Base-by-base conservation (phyloP, 2,888 invertebrate species). In the Cheilosia variabilis region DNA sequence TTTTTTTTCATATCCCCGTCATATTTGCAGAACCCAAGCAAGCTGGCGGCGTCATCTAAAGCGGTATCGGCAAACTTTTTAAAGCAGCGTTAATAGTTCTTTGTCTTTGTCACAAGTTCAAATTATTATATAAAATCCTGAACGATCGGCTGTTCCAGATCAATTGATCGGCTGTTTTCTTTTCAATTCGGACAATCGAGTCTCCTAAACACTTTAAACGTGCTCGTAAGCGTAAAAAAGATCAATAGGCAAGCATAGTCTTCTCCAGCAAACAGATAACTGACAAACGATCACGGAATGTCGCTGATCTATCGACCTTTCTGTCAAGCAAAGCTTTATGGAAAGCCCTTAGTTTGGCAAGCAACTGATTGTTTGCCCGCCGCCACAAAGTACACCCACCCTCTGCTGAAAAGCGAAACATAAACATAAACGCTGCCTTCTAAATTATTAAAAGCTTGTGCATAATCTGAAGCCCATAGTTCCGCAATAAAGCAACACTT, bases 381-480 rank as follows among this genome's bases (percentile, higher is more conserved):
- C 47, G 7, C 7, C 47, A 6, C 5, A 37, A 37, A 47, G 47
- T 19, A 47, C 17, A 17, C 47, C 19, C 19, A 47, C 47, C 47
- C 4, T 19, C 47, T 17, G 47, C 17, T 47, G 3, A 47, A 45
- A 53, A 53, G 24, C 52, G 7, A 47, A 37, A 47, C 52, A 53
- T 19, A n/a, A 22, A 52, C 17, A 52, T 13, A 53, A 53, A 45
- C 5, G 45, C 45, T 34, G 13, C 17, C 55, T 37, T 13, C 4
- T 13, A 17, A 31, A 55, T 17, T 58, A 19, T 41, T 1, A 41
- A 53, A 77, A 79, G 63, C 80, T 71, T 80, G 75, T 71, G 80
- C 84, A 65, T 66, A 71, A 75, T 80, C 80, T 71, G 6, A 84
- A 84, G 84, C 84, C 65, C 69, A 53, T 60, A 60, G 55, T 19